phyloP scores from a whole-genome alignment of 2,888 invertebrate genomes.

The Endomychus coccineus region DNA sequence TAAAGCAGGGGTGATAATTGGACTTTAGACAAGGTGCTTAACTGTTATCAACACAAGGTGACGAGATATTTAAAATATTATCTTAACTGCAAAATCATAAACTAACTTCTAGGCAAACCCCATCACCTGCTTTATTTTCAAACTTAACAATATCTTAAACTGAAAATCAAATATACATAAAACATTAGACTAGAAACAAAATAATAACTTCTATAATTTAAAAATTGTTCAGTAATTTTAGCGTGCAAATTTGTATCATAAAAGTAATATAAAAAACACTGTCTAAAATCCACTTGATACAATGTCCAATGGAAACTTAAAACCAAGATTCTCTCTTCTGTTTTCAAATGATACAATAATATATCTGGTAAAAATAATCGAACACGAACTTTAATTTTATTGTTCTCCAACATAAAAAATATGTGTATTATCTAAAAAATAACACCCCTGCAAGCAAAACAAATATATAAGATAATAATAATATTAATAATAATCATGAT shows the following conservation, averaged over 20 bases:
- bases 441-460: conserved; percentile 38
- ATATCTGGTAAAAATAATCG: not conserved
- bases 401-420: conserved; percentile 19
- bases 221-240: conserved; percentile 23
- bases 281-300: conserved; percentile 26
- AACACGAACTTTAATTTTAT: not conserved
- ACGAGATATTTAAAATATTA: conserved; percentile 28
- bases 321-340: conserved; percentile 1
- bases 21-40: conserved; percentile 32
- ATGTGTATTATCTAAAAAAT: conserved; percentile 24
- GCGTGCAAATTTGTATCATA: conserved; percentile 28
- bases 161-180: conserved; percentile 28
- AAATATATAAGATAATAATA: conserved; percentile 29
- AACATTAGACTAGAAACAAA: conserved; percentile 34
- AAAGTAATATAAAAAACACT: conserved; percentile 20
- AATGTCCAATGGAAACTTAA: conserved; percentile 8
- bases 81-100: conserved; percentile 27
- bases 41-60: conserved; percentile 28
- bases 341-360: conserved; percentile 7
- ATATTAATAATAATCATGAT: conserved; percentile 26
- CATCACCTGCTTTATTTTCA: conserved; percentile 35
- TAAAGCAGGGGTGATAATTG: conserved; percentile 35
- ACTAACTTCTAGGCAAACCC: conserved; percentile 32
- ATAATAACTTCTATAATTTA: conserved; percentile 21
- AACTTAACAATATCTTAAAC: conserved; percentile 29